Evolutionary conservation across 1,140 invertebrate genomes (phyloP), one percentile per base, ranked within the genome.

Genomic region (Halesus radiatus): DNA sequence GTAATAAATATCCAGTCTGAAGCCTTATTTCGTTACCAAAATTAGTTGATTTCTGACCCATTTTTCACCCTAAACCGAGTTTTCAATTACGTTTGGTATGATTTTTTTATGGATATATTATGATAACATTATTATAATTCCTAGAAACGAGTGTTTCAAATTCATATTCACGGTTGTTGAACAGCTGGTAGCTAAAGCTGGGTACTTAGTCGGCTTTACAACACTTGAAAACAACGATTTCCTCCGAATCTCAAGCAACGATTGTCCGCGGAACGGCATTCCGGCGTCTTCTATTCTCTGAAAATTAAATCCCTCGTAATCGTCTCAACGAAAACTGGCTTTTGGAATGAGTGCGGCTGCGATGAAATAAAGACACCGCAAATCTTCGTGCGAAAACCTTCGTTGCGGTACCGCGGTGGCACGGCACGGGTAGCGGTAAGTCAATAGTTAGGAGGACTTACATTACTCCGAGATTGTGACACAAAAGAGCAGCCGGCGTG

Each of bases 301-400:
- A 8, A 53, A 72, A 72, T 72, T 72, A 72, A 72, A 72, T 72
- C 68, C 68, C 20, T 22, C 16, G 45, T 72, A 72, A 72, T 72
- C 68, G 68, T 72, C 68, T 72, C 50, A 29, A 22, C 68, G 50
- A 53, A 52, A 72, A 54, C 68, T 72, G 68, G 68, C 68, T 72
- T 72, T 22, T 52, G 45, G 68, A 72, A 54, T 72, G 26, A 72
- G 54, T 72, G 68, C 20, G 20, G 10, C 45, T 72, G 50, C 68
- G 10, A 22, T 72, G 68, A 72, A 72, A 72, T 72, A 54, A 72
- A 72, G 68, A 53, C 68, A 26, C 26, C 68, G 37, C 50, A 72
- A 72, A 72, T 72, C 68, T 53, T 22, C 68, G 68, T 72, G 68
- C 50, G 68, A 72, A 72, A 20, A 20, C n/a, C 50, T 26, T 23